Base-by-base conservation (phyloP, 2,888 invertebrate species). In the Epirrhoe tristata region DNA sequence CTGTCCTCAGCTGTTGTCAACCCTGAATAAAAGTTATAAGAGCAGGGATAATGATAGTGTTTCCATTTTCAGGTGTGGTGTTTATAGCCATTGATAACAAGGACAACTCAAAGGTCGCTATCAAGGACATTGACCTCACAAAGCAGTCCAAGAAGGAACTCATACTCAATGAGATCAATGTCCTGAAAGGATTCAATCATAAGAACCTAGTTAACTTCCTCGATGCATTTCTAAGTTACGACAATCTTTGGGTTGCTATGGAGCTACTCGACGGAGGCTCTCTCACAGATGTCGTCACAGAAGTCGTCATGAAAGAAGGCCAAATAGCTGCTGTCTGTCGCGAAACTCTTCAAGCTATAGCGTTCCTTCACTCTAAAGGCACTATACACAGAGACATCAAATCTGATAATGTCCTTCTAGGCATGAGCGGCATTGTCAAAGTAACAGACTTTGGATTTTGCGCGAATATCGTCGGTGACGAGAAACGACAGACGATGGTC, bases 381-480 rank as follows among this genome's bases (percentile, higher is more conserved):
- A 98, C 98, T 48, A 98, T 98, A 75, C 98, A 98, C 85, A 95
- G 99, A 72, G 99, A 99, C 85, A 98, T 99, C 66, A 99, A 99
- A 86, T 98, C 98, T n/a, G 99, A 99, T 88, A 99, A 99, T 87
- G 97, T 99, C 12, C 94, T 99, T 1, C 94, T 99, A 1, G 98
- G 98, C 16, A 97, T 98, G 97, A 96, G 98, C 79, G 98, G 98
- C 0, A 95, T 95, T 0, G 98, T 98, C 0, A 98, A 98, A 93
- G 97, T 98, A 0, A 98, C 98, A 0, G 99, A 99, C 90, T 99
- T 99, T 89, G 99, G 99, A 7, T 99, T 99, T 91, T 99, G 99
- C 90, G 99, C 99, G 3, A 99, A 99, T 84, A 97, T 99, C 62
- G 96, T 97, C 51, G 98, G 97, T 0, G 98, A 98, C 77, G 97